phyloP scores from a whole-genome alignment of 92 coral and sea anemone genomes.

The Palythoa grandiflora region DNA sequence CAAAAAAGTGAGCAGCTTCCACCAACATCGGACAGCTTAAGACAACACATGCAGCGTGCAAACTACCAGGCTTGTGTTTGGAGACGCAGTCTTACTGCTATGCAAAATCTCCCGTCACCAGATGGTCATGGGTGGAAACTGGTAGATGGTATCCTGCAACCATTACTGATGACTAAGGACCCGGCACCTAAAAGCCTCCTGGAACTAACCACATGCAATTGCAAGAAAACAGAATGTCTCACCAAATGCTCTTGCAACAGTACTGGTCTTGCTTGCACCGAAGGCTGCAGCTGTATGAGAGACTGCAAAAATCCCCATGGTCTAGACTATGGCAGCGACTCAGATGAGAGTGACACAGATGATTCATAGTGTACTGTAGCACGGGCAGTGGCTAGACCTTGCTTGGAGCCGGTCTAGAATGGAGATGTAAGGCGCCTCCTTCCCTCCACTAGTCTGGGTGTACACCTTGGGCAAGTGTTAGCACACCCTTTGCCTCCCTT shows the following conservation, averaged over 20 bases:
- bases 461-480: no score
- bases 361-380: not conserved
- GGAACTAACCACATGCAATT: not conserved
- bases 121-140: slow-evolving; percentile 1
- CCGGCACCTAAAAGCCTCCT: not conserved
- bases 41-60: no score
- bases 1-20: no score
- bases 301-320: not conserved
- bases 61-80: no score
- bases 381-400: not conserved
- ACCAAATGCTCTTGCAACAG: not conserved
- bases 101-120: not conserved
- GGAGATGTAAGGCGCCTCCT: no score
- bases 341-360: slow-evolving; percentile 2
- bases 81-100: not conserved
- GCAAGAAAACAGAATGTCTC: not conserved
- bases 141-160: not conserved
- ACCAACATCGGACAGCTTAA: no score
- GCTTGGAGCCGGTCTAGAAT: no score
- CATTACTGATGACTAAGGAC: slow-evolving; percentile 6
- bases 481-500: not conserved
- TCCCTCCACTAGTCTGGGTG: no score
- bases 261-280: slow-evolving; percentile 11
- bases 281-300: not conserved
- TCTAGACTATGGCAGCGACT: slow-evolving; percentile 21